Base-by-base conservation (phyloP, 2,113 vertebrate genomes). In the Phylloscopus trochiloides region DNA sequence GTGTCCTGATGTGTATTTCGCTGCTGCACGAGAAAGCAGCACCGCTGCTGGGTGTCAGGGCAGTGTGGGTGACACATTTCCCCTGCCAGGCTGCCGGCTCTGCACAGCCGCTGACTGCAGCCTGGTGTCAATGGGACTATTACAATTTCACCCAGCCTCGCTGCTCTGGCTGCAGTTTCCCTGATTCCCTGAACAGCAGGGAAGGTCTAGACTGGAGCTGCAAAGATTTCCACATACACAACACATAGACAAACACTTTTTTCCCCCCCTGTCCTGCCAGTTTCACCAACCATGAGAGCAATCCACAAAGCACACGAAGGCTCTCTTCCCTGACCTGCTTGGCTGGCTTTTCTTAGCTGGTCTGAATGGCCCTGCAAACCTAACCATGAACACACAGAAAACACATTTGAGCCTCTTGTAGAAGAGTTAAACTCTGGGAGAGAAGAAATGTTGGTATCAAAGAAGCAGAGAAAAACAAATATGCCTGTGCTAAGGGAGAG, bases 171-270 rank as follows among this genome's bases (percentile, higher is more conserved):
- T 94, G 94, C 92, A 95, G 75, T 62, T 78, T 81, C 90, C 92
- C 80, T 67, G 88, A 76, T 96, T 97, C 96, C 90, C 92, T 59
- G 92, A 97, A 90, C 97, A 97, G 97, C 96, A 96, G 96, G 96
- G 96, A 96, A 96, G 91, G 96, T 97, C 97, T 97, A 97, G 96
- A 97, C 96, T 93, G 95, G 71, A 95, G 90, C 86, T 86, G 90
- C 95, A 85, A 86, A 93, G 86, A 83, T 83, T 95, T 95, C 78
- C 82, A 92, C 93, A 85, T 34, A 78, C 84, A 85, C 40, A 63
- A 67, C 55, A 92, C 65, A 66, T 11, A 95, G 31, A 93, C 74
- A 94, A 58, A 80, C 70, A 77, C 18, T 26, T 45, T 86, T 85
- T 86, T 86, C 38, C 19, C 76, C 59, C 21, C 52, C 38, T 17